Conservation (phyloP, 2,888 invertebrate genomes). For the Zelleria hepariella region DNA sequence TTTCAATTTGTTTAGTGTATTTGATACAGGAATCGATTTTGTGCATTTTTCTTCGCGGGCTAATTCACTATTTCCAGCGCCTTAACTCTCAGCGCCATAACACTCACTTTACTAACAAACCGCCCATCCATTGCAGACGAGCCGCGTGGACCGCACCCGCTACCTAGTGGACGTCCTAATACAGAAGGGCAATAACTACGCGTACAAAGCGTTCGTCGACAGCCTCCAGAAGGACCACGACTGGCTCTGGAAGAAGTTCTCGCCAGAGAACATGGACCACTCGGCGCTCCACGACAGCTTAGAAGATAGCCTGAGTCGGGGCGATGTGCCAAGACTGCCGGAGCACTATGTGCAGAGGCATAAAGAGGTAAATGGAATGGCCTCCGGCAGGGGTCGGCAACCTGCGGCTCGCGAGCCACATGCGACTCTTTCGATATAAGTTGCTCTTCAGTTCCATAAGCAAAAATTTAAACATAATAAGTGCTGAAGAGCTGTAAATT, state of each 20-base stretch:
- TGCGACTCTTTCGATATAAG: too few species aligned
- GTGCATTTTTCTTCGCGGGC: background rate
- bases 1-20: too few species aligned
- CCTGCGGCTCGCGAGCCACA: too few species aligned
- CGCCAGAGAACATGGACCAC: constrained; percentile 33
- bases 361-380: too few species aligned
- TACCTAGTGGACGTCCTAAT: constrained; percentile 51
- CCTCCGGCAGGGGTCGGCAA: too few species aligned
- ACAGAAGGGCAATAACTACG: constrained; percentile 47
- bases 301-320: constrained; percentile 65
- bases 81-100: too few species aligned
- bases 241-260: constrained; percentile 70
- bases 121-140: constrained; percentile 36
- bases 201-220: constrained; percentile 70
- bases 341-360: constrained; percentile 65
- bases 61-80: background rate
- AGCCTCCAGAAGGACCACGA: constrained; percentile 66
- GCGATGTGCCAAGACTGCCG: constrained; percentile 72
- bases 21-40: too few species aligned
- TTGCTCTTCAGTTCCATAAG: too few species aligned
- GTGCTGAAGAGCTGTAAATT: too few species aligned
- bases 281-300: constrained; percentile 50
- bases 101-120: background rate
- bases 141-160: constrained; percentile 43
- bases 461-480: too few species aligned